Evolutionary conservation across 2,888 invertebrate genomes (phyloP).

Genomic region (Syrista parreyssii): DNA sequence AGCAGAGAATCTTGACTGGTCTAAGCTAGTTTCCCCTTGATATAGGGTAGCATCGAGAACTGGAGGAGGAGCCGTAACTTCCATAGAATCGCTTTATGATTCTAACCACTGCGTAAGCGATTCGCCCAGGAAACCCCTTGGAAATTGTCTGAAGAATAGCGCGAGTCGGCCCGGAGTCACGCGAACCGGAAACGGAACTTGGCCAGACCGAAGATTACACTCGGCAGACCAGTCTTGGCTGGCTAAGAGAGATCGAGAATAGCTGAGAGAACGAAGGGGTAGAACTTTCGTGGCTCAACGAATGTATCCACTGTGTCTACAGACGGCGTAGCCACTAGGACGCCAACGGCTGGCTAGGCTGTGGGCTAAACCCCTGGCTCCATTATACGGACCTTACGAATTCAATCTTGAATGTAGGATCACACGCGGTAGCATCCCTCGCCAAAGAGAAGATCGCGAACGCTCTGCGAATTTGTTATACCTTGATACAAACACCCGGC

Average conservation of each 20-base stretch:
- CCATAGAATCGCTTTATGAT: neutral
- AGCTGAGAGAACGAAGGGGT: neutral
- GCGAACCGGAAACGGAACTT: neutral
- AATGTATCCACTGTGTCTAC: neutral
- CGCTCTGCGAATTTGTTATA: neutral
- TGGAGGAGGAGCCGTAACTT: neutral
- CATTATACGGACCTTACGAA: neutral
- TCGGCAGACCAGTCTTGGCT: neutral
- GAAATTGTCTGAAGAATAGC: slow-evolving; percentile 1
- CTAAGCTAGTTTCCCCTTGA: neutral
- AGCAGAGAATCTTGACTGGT: neutral
- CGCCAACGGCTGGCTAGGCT: neutral
- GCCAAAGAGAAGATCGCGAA: neutral
- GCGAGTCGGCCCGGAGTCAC: neutral
- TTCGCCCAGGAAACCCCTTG: neutral
- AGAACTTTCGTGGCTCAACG: slow-evolving; percentile 13
- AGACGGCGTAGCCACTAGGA: neutral
- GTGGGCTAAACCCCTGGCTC: neutral
- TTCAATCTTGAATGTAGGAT: neutral
- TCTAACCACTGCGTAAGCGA: neutral
- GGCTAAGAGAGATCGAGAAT: neutral
- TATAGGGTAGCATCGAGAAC: neutral
- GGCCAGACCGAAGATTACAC: neutral
- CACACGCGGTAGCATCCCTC: neutral
- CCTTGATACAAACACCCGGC: neutral